Percentiles rank a stretch among this genome's conserved stretches.
Conservation (phyloP, 2,888 invertebrate genomes). For the Himalopsyche kuldschensis region DNA sequence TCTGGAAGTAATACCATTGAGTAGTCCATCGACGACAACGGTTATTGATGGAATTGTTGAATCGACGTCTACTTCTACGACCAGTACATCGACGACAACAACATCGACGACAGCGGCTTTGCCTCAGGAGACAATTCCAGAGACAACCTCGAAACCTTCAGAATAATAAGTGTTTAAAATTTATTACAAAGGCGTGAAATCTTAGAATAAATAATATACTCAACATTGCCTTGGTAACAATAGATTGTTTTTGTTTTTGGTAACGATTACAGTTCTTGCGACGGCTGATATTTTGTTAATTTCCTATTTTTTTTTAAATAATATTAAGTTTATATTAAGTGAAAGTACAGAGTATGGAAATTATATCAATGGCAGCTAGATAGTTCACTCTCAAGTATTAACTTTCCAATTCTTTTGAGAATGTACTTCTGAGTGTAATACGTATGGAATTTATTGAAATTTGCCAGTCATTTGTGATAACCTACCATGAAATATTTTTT, state of each 20-base stretch:
- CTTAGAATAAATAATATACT: background rate
- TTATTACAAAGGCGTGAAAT: background rate
- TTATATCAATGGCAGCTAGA: background rate
- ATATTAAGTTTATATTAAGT: background rate
- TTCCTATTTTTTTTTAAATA: background rate
- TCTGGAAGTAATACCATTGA: slow-evolving; percentile 19
- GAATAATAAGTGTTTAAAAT: background rate
- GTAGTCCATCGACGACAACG: slow-evolving; percentile 8
- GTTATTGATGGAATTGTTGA: background rate
- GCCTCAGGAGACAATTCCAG: background rate
- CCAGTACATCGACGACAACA: background rate
- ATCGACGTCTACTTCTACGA: slow-evolving; percentile 5
- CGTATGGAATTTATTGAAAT: background rate
- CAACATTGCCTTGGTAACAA: background rate
- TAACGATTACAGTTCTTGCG: background rate
- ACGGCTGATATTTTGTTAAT: background rate
- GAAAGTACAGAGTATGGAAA: background rate
- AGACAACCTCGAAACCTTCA: background rate
- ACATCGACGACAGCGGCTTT: background rate
- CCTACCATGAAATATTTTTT: background rate
- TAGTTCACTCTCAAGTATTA: background rate
- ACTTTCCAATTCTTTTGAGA: background rate
- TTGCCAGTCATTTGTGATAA: background rate
- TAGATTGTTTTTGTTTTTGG: background rate
- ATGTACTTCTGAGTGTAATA: background rate